phyloP scores from a whole-genome alignment of 2,888 invertebrate species.

The Prostheceraeus crozeri region DNA sequence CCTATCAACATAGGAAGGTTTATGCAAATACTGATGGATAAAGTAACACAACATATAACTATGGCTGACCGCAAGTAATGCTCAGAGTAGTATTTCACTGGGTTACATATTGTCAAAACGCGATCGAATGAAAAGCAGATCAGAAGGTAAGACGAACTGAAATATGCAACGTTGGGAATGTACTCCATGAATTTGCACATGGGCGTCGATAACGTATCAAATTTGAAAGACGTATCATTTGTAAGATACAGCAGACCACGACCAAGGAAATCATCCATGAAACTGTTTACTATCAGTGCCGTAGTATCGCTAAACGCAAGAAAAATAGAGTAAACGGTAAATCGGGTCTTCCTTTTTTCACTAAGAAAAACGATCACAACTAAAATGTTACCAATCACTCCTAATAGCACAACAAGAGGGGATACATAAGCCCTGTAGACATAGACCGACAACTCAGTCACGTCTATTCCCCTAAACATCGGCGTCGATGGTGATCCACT shows the following conservation, averaged over 20 bases:
- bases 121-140: conserved; percentile 36
- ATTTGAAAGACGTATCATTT: conserved; percentile 14
- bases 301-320: conserved; percentile 34
- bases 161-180: conserved; percentile 36
- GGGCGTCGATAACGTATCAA: conserved; percentile 31
- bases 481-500: too few relatives aligned
- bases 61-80: conserved; percentile 23
- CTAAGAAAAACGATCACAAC: conserved; percentile 26
- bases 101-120: conserved; percentile 34
- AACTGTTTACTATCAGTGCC: conserved; percentile 36
- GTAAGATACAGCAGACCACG: conserved; percentile 34
- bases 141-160: conserved; percentile 37
- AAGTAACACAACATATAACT: not conserved
- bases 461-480: too few relatives aligned
- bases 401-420: conserved; percentile 22
- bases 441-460: too few relatives aligned
- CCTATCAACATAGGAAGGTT: conserved; percentile 31
- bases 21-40: conserved; percentile 20
- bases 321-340: conserved; percentile 35
- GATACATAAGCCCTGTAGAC: conserved; percentile 33
- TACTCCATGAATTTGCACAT: conserved; percentile 40
- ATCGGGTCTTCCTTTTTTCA: conserved; percentile 29
- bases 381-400: conserved; percentile 33
- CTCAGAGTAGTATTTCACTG: conserved; percentile 35
- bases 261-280: conserved; percentile 39